phyloP scores from a whole-genome alignment of 2,797 vertebrate species.

The Aeoliscus strigatus region DNA sequence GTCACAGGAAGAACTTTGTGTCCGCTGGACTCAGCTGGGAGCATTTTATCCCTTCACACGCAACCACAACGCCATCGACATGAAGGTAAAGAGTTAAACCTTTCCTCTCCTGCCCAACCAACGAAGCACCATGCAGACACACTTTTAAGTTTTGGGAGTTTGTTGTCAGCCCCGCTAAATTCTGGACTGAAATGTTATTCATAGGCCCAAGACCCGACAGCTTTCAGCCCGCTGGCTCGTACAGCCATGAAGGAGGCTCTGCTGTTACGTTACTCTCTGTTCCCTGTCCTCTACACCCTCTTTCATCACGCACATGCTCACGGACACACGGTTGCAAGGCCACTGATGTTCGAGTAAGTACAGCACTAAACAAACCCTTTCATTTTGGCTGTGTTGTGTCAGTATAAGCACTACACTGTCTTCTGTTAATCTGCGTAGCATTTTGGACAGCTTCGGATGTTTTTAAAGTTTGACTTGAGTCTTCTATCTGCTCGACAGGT shows the following conservation, averaged over 20 bases:
- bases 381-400: background rate
- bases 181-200: background rate
- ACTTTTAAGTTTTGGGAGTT: too few species aligned
- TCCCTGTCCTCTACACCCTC: conserved; percentile 84
- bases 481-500: conserved; percentile 60
- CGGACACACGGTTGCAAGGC: conserved; percentile 79
- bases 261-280: conserved; percentile 81
- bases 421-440: background rate
- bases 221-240: conserved; percentile 73
- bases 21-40: conserved; percentile 86
- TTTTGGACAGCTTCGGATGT: background rate
- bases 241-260: conserved; percentile 79
- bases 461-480: background rate
- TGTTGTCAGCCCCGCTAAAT: background rate
- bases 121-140: background rate
- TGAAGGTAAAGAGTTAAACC: conserved; percentile 54
- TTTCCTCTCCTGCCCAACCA: background rate
- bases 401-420: background rate
- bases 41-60: conserved; percentile 87
- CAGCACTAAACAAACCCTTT: background rate
- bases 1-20: conserved; percentile 82
- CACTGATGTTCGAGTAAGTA: conserved; percentile 82
- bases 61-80: conserved; percentile 80
- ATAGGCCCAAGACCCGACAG: conserved; percentile 81
- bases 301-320: conserved; percentile 79